Evolutionary conservation across 2,113 vertebrate species (phyloP).

Genomic region (Ameiurus melas): DNA sequence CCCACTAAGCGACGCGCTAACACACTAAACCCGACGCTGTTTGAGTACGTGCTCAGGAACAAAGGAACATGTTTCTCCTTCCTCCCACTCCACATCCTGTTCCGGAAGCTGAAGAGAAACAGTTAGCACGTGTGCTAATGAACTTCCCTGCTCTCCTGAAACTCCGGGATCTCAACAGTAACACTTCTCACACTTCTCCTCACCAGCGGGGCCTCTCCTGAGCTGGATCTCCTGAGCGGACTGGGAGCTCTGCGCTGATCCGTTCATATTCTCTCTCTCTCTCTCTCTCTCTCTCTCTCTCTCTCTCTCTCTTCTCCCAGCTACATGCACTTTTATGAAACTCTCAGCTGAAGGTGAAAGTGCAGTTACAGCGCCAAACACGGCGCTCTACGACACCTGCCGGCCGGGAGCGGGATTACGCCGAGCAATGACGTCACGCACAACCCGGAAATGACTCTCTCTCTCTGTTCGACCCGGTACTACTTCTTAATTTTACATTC

Average conservation of each 20-base stretch:
- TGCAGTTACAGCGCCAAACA: too few relatives aligned
- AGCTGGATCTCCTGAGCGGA: constrained; percentile 62
- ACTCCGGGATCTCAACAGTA: neutral
- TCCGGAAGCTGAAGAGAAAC: too few relatives aligned
- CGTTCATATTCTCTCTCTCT: constrained; percentile 65
- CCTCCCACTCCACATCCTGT: neutral
- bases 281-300: neutral
- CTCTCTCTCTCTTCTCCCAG: neutral
- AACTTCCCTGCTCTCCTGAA: neutral
- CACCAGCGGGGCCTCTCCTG: constrained; percentile 72
- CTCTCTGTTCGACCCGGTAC: too few relatives aligned
- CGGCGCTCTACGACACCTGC: neutral
- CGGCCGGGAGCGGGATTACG: neutral
- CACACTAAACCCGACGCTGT: neutral
- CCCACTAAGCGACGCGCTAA: neutral
- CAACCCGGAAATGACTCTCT: neutral
- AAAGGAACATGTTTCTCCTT: neutral
- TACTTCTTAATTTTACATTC: too few relatives aligned
- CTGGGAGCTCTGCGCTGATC: constrained; percentile 55
- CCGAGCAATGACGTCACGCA: neutral
- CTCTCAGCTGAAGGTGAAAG: too few relatives aligned
- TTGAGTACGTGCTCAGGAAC: neutral
- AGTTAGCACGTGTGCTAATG: neutral
- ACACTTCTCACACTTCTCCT: neutral
- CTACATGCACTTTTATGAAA: neutral